Conservation (phyloP, 1,140 invertebrate species). For the Calliopsis andreniformis region DNA sequence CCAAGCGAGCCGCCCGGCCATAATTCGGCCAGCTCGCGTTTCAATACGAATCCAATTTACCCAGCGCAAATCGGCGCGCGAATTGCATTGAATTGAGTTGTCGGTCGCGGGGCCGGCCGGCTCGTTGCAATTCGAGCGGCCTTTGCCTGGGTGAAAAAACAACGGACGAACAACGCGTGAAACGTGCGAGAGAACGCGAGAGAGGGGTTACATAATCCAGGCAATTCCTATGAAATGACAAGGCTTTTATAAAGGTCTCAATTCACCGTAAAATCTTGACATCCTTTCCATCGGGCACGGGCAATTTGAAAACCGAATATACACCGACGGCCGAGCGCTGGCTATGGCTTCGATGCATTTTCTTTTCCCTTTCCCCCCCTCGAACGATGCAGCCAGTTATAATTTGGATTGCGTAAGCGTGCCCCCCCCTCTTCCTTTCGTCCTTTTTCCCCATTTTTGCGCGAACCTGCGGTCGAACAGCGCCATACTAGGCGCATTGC, state of each 20-base stretch:
- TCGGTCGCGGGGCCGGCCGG: too few species aligned
- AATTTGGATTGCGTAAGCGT: slow-evolving; percentile 41
- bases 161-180: slow-evolving; percentile 6
- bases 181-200: slow-evolving; percentile 13
- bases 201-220: slow-evolving; percentile 28
- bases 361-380: slow-evolving; percentile 10
- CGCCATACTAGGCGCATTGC: slow-evolving; percentile 67
- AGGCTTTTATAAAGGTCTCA: slow-evolving; percentile 50
- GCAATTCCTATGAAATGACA: slow-evolving; percentile 45
- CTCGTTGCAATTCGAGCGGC: background rate
- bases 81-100: slow-evolving; percentile 26
- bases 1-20: background rate
- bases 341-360: slow-evolving; percentile 1
- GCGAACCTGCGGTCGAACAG: slow-evolving; percentile 53
- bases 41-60: slow-evolving; percentile 5
- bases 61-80: background rate
- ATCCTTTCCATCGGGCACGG: slow-evolving; percentile 41
- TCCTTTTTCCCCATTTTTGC: slow-evolving; percentile 22
- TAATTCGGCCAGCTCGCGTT: background rate
- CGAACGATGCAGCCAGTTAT: background rate
- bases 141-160: slow-evolving; percentile 21
- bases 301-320: slow-evolving; percentile 37
- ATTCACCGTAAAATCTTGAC: slow-evolving; percentile 49
- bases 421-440: too few species aligned
- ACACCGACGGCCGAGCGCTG: too few species aligned